phyloP scores from a whole-genome alignment of 2,797 vertebrate genomes.

The Mormyrus hasselquistii region DNA sequence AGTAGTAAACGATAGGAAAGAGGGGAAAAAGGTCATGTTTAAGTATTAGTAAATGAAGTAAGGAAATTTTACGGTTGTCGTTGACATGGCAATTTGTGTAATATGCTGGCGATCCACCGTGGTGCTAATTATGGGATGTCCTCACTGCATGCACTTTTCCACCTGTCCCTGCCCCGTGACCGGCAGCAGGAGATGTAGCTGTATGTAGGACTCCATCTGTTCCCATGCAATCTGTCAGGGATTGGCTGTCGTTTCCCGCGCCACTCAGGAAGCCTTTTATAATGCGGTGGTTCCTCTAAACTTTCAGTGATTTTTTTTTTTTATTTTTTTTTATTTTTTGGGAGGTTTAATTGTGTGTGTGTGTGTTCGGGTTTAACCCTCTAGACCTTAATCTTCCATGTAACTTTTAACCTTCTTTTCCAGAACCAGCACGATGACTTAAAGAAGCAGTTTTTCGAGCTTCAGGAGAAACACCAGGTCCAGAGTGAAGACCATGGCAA shows the following conservation, averaged over 20 bases:
- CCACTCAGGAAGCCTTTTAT: neutral
- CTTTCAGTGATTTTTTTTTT: neutral
- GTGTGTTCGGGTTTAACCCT: neutral
- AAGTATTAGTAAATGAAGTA: neutral
- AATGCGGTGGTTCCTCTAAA: neutral
- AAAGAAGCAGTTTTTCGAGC: slow-evolving; percentile 82
- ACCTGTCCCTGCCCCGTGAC: neutral
- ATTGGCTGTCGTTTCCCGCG: neutral
- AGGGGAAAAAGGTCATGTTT: neutral
- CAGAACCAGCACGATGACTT: slow-evolving; percentile 94
- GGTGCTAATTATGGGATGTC: neutral
- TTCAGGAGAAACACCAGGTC: slow-evolving; percentile 81
- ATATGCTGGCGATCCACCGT: neutral
- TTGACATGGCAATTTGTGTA: neutral
- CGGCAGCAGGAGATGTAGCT: neutral
- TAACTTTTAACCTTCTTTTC: neutral
- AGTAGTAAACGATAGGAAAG: neutral
- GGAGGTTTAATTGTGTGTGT: neutral
- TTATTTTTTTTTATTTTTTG: too few species aligned
- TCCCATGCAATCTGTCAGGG: neutral
- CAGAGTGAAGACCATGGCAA: slow-evolving; percentile 79
- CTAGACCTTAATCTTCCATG: neutral
- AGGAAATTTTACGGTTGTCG: neutral
- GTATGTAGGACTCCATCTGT: neutral
- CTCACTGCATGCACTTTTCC: neutral